These are phyloP conservation scores for Alexandromys fortis DNA, from an alignment of 2,113 vertebrate species.

Conservation along the genomic window DNA sequence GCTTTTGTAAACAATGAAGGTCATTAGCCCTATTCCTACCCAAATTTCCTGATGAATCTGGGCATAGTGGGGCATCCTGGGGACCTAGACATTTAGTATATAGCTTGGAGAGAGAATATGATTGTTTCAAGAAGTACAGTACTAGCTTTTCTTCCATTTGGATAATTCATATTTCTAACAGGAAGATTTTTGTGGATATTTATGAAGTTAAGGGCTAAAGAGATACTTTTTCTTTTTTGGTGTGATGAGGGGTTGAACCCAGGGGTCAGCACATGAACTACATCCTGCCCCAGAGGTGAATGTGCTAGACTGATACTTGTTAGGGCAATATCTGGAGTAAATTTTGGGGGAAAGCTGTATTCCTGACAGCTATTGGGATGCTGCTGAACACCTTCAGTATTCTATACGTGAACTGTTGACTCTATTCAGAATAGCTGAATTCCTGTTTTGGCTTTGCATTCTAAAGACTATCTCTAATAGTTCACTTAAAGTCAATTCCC, in stretches of 20 bases:
- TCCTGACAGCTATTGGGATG: slow-evolving; percentile 2
- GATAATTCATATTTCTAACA: not conserved
- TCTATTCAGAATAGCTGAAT: slow-evolving; percentile 20
- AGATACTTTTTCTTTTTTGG: not conserved
- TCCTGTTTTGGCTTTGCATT: slow-evolving; percentile 32
- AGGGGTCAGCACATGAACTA: not conserved
- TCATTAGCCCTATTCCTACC: not conserved
- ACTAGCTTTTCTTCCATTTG: not conserved
- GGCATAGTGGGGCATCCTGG: not conserved
- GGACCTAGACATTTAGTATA: not conserved
- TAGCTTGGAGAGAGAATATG: slow-evolving; percentile 14
- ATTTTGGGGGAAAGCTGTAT: not conserved
- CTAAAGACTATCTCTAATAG: not conserved
- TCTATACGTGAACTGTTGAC: not conserved
- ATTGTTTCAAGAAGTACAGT: slow-evolving; percentile 8
- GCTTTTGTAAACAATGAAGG: not conserved
- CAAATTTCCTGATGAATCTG: not conserved
- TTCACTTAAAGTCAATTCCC: not conserved
- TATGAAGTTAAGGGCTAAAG: not conserved
- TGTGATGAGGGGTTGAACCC: not conserved
- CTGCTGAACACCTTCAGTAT: not conserved
- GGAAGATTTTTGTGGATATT: slow-evolving; percentile 41
- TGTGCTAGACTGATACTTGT: not conserved
- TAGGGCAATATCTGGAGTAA: slow-evolving; percentile 9
- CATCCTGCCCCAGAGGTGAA: not conserved